phyloP scores from a whole-genome alignment of 2,797 vertebrate genomes.

The Tokudaia muenninki region DNA sequence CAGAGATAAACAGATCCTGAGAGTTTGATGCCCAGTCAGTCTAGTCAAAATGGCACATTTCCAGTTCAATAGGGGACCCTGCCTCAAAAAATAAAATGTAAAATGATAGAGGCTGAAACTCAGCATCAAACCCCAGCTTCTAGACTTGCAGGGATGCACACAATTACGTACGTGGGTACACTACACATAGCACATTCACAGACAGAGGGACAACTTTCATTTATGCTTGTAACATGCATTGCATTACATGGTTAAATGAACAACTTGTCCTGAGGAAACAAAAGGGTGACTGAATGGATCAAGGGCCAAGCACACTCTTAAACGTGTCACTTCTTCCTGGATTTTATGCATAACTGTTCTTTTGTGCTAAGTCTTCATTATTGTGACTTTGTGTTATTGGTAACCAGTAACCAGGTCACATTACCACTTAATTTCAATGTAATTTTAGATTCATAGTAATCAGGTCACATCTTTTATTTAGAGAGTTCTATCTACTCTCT shows the following conservation, averaged over 20 bases:
- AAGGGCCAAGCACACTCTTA: conserved; percentile 23
- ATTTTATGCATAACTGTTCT: not conserved
- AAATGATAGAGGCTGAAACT: not conserved
- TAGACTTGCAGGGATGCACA: not conserved
- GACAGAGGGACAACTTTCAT: not conserved
- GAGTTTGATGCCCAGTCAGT: not conserved
- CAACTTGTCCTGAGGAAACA: not conserved
- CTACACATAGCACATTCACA: not conserved
- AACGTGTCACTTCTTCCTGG: not conserved
- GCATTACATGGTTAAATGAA: not conserved
- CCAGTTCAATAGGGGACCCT: not conserved
- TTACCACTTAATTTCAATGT: conserved; percentile 63
- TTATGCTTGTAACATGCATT: not conserved
- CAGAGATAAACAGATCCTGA: not conserved
- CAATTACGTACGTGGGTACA: not conserved
- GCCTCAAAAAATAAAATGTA: not conserved
- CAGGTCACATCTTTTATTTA: conserved; percentile 33
- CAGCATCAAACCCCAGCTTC: not conserved
- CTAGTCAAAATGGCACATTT: not conserved
- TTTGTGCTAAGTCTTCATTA: conserved; percentile 2
- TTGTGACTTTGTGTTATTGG: not conserved
- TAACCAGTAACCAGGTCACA: conserved; percentile 41
- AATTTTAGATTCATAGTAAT: conserved; percentile 49
- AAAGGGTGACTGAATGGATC: not conserved
- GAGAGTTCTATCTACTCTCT: not conserved